Evolutionary conservation across 2,113 vertebrate species (phyloP).

Genomic region (Cettia cetti): DNA sequence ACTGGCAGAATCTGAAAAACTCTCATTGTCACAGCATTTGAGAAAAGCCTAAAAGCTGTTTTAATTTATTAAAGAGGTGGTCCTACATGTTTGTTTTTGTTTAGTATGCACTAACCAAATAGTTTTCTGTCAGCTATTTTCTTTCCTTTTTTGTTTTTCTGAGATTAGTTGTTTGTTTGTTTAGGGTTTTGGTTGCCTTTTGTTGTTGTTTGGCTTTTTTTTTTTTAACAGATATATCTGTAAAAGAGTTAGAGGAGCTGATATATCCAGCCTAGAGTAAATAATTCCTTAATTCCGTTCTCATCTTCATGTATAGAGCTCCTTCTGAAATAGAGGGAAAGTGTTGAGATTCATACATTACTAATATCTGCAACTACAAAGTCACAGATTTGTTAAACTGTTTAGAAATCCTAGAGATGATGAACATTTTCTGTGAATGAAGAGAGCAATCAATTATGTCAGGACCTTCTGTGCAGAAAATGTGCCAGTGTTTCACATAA

Average conservation of each 20-base stretch:
- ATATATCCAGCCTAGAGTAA: neutral
- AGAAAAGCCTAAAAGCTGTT: neutral
- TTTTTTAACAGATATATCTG: neutral
- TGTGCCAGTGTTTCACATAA: neutral
- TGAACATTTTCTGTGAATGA: neutral
- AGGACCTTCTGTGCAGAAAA: neutral
- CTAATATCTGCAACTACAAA: neutral
- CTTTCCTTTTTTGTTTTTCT: neutral
- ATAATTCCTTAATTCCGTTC: neutral
- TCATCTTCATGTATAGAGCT: neutral
- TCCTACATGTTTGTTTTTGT: neutral
- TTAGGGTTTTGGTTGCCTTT: neutral
- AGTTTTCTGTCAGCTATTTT: neutral
- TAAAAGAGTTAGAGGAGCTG: neutral
- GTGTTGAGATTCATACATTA: neutral
- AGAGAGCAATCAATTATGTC: neutral
- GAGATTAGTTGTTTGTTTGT: neutral
- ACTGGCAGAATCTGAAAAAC: neutral
- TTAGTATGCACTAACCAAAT: fast-evolving
- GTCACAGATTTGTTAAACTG: neutral
- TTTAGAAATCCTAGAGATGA: neutral
- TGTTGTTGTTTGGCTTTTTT: neutral
- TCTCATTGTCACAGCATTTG: neutral
- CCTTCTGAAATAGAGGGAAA: neutral
- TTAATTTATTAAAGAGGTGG: neutral